Evolutionary conservation across 2,113 vertebrate species (phyloP), one percentile per base, ranked within the genome.

Genomic region (Oostethus manadensis): DNA sequence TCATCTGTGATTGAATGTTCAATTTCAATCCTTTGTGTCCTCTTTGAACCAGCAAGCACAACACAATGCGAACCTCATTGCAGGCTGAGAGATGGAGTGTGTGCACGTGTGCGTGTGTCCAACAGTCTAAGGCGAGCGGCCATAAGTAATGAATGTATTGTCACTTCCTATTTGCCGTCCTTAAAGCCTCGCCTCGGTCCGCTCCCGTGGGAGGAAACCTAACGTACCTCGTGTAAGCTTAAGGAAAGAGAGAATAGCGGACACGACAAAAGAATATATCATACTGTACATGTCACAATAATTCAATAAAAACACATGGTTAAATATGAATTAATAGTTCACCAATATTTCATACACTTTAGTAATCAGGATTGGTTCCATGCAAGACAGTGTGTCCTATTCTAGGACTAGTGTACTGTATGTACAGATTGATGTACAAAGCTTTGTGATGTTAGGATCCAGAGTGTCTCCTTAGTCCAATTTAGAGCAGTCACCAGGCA

Each of bases 101-200:
- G 49, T 66, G 26, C 42, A 60, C 67, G 47, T 61, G 48, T 42
- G 23, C 5, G 23, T 26, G 23, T 26, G 23, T 26, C 2, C 44
- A 1, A 3, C 48, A 48, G 46, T n/a, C 22, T 60, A 49, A 65
- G 51, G 51, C 44, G 21, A 58, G 70, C 63, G 51, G 68, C 68
- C 70, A 75, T 70, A 70, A 78, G 74, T 78, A 87, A 87, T 84
- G 62, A 78, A 76, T 77, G 58, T 64, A 68, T 78, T 82, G 81
- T 84, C 85, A 73, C 74, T 78, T 83, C 74, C 56, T 68, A 73
- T 85, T 87, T 84, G 58, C 62, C 17, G 5, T 47, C n/a, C 38
- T 68, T 46, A 40, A 68, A 74, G 77, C 67, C 42, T 63, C 66
- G 44, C 29, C 29, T 33, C 29, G 29, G 29, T 33, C 44, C 50